phyloP scores from a whole-genome alignment of 2,888 invertebrate genomes.

The Leptinotarsa juncta region DNA sequence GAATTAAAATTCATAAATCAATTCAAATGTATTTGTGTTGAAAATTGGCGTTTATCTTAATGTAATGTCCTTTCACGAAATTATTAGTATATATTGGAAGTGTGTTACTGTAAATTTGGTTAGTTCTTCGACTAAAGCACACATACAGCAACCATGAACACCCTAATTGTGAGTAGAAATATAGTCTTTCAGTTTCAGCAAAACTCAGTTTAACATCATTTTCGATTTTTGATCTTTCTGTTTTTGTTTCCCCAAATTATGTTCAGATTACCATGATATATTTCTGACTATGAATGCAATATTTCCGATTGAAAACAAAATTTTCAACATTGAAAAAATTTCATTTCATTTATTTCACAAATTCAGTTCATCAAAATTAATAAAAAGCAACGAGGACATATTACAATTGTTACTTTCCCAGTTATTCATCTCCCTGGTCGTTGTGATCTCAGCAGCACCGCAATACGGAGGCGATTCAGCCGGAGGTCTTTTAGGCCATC shows the following conservation, averaged over 20 bases:
- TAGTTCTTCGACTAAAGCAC: conserved; percentile 44
- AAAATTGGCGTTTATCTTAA: conserved; percentile 25
- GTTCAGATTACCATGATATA: too few species aligned
- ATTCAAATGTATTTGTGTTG: conserved; percentile 40
- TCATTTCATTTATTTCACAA: too few species aligned
- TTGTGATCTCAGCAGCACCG: conserved; percentile 41
- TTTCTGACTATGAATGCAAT: too few species aligned
- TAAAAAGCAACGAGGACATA: neutral
- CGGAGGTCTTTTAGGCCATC: conserved; percentile 50
- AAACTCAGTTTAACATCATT: neutral
- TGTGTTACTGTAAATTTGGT: conserved; percentile 29
- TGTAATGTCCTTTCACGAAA: conserved; percentile 52
- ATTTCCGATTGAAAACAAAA: too few species aligned
- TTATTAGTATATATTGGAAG: conserved; percentile 51
- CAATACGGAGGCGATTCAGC: conserved; percentile 50
- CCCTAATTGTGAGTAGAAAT: conserved; percentile 45
- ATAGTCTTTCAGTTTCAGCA: neutral
- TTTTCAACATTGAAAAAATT: too few species aligned
- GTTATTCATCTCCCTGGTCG: conserved; percentile 43
- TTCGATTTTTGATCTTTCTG: too few species aligned
- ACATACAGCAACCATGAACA: conserved; percentile 43
- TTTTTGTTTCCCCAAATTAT: too few species aligned
- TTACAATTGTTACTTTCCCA: conserved; percentile 29
- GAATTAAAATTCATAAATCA: conserved; percentile 31
- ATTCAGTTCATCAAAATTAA: neutral